Percentiles rank a stretch among this genome's conserved stretches.
Evolutionary conservation across 2,888 invertebrate genomes (phyloP).

Genomic region (Lottia gigantea): DNA sequence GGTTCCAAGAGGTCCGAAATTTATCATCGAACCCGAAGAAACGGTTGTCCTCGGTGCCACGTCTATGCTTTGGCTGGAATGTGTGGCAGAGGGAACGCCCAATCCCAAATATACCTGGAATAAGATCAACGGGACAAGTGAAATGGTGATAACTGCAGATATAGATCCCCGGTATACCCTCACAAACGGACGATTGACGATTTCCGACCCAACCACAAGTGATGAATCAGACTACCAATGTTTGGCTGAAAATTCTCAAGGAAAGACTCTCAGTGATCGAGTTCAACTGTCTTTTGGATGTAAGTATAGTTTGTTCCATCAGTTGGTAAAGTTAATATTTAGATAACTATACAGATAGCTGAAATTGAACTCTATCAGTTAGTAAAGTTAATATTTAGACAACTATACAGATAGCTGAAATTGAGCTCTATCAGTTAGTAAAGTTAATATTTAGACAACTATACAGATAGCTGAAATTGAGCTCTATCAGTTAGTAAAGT

Average conservation of each 20-base stretch:
- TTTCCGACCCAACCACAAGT: slow-evolving; percentile 39
- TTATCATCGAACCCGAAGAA: slow-evolving; percentile 32
- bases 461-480: too few species aligned
- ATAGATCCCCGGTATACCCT: slow-evolving; percentile 43
- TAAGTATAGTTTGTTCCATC: slow-evolving; percentile 32
- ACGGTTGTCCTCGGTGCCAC: slow-evolving; percentile 37
- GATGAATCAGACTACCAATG: slow-evolving; percentile 62
- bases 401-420: too few species aligned
- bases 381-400: too few species aligned
- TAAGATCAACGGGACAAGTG: slow-evolving; percentile 12
- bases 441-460: too few species aligned
- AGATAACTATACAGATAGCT: too few species aligned
- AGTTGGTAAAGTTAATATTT: too few species aligned
- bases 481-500: too few species aligned
- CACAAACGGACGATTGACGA: slow-evolving; percentile 59
- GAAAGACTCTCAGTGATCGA: slow-evolving; percentile 45
- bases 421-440: too few species aligned
- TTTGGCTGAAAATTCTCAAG: slow-evolving; percentile 51
- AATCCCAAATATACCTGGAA: slow-evolving; percentile 48
- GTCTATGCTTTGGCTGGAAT: slow-evolving; percentile 35
- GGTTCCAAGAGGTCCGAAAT: slow-evolving; percentile 38
- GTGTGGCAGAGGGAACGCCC: slow-evolving; percentile 46
- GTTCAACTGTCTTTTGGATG: slow-evolving; percentile 58
- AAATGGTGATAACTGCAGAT: slow-evolving; percentile 11
- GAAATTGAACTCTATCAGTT: too few species aligned